Base-by-base conservation (phyloP, 2,888 invertebrate genomes). In the Cephonodes hylas region DNA sequence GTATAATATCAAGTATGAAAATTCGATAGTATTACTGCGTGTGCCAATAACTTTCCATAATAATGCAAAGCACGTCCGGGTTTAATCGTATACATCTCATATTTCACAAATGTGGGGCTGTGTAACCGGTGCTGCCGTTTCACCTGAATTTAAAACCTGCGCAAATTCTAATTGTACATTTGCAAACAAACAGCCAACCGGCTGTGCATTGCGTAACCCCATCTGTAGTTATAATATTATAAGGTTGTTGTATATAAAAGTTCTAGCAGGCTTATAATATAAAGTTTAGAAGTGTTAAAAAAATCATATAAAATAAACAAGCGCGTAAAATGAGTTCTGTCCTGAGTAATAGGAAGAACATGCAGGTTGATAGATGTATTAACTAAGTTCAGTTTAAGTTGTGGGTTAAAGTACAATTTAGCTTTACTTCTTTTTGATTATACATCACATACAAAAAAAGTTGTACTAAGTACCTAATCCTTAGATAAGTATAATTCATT, bases 21-120 rank as follows among this genome's bases (percentile, higher is more conserved):
- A n/a, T n/a, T n/a, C n/a, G n/a, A n/a, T n/a, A 20, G 18, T 10
- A 31, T 27, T 18, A 31, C 18, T 31, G 10, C 5, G 8, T 10
- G 1, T 18, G 18, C 27, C 42, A 44, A 18, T 59, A 13, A 31
- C 5, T 42, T 38, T 42, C 42, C 25, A 48, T 53, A 38, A 34
- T 42, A 53, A 53, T 10, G 42, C 38, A 25, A 31, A 45, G 18
- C 53, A 53, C 25, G 25, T 42, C 27, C 60, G 15, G 38, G 48
- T 20, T 60, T 60, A 53, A 53, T 42, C 27, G n/a, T 42, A 38
- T 42, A 60, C 53, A 23, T 60, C 60, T 60, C 53, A 60, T 60
- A 48, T 25, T 53, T 53, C 42, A 60, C 38, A 53, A 27, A 42
- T 60, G 48, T 38, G 22, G 22, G 27, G 27, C 27, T n/a, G 20